These are phyloP conservation scores for Stichodactyla mertensii DNA, from an alignment of 64 coral and sea anemone genomes.

Conservation along the genomic window DNA sequence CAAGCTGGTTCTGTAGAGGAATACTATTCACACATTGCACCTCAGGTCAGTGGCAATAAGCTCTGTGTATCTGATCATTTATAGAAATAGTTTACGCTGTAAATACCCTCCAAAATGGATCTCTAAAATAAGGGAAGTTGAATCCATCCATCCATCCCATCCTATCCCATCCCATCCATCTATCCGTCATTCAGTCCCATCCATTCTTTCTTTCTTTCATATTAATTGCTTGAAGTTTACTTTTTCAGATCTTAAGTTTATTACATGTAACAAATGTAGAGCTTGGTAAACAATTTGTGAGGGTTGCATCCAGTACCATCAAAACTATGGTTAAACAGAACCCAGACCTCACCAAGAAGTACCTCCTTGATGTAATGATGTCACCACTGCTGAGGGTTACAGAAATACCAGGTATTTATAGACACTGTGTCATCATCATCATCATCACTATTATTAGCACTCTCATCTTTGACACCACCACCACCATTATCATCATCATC, in stretches of 20 bases:
- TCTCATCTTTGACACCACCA: too few relatives aligned
- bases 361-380: conserved; percentile 54
- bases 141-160: too few relatives aligned
- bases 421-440: neutral
- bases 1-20: conserved; percentile 77
- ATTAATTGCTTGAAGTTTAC: too few relatives aligned
- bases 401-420: neutral
- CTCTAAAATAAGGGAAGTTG: too few relatives aligned
- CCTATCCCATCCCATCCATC: too few relatives aligned
- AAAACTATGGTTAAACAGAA: conserved; percentile 59
- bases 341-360: conserved; percentile 58
- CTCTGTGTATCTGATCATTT: neutral
- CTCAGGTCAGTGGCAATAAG: conserved; percentile 65
- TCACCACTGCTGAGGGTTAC: conserved; percentile 51
- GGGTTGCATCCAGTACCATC: conserved; percentile 59
- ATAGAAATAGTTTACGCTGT: neutral
- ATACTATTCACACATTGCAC: conserved; percentile 66
- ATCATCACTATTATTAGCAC: too few relatives aligned
- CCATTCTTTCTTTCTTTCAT: too few relatives aligned
- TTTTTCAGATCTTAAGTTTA: conserved; percentile 47
- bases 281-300: conserved; percentile 50
- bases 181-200: too few relatives aligned
- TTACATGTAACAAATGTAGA: conserved; percentile 42
- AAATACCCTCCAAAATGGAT: too few relatives aligned
- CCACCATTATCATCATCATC: too few relatives aligned